Percentiles rank a stretch among this genome's conserved stretches.
Conservation (phyloP, 2,888 invertebrate species). For the Eurytoma californica region DNA sequence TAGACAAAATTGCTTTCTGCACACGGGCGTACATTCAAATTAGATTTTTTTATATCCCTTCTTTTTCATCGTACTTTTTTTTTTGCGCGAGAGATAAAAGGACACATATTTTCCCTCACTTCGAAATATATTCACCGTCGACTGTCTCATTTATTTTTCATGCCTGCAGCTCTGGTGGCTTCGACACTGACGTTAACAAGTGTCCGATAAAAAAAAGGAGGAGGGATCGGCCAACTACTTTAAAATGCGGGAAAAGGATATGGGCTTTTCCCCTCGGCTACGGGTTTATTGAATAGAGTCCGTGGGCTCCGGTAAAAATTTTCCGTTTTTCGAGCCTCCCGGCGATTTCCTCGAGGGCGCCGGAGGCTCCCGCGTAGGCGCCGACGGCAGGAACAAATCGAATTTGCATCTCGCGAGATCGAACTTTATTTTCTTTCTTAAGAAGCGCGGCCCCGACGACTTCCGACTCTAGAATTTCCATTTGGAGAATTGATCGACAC, state of each 20-base stretch:
- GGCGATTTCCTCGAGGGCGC: slow-evolving; percentile 23
- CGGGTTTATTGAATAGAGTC: slow-evolving; percentile 29
- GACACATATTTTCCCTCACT: neutral
- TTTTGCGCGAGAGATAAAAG: neutral
- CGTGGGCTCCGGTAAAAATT: slow-evolving; percentile 9
- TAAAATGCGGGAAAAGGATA: slow-evolving; percentile 6
- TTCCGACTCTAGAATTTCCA: slow-evolving; percentile 49
- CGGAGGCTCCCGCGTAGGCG: neutral
- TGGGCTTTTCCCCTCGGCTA: slow-evolving; percentile 13
- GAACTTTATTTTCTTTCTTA: slow-evolving; percentile 50
- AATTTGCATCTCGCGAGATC: slow-evolving; percentile 50
- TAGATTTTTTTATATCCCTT: too few species aligned
- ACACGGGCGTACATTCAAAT: neutral
- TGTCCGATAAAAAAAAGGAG: neutral
- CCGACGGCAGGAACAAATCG: slow-evolving; percentile 38
- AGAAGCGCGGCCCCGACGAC: slow-evolving; percentile 26
- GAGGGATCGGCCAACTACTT: neutral
- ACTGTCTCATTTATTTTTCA: neutral
- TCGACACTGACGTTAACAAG: neutral
- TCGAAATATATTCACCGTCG: neutral
- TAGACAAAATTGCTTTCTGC: neutral
- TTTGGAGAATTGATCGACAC: slow-evolving; percentile 55
- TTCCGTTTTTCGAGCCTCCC: slow-evolving; percentile 25
- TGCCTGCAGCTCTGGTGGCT: neutral
- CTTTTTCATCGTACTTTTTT: too few species aligned